Evolutionary conservation across 2,888 invertebrate species (phyloP).

Genomic region (Pristionchus maxplancki): DNA sequence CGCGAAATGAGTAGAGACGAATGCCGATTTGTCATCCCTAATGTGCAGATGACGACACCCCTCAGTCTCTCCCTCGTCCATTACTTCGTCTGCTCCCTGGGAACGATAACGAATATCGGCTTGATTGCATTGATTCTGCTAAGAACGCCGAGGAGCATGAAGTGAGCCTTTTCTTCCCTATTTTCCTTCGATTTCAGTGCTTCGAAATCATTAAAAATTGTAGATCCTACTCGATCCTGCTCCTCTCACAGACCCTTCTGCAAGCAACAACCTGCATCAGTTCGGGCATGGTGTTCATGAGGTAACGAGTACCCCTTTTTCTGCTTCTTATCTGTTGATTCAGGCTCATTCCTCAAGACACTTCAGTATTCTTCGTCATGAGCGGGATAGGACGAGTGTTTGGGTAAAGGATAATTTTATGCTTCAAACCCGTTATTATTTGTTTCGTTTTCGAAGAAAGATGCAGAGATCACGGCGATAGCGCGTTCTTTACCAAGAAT

Average conservation of each 20-base stretch:
- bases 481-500: too few relatives aligned
- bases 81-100: neutral
- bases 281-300: neutral
- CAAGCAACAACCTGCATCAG: neutral
- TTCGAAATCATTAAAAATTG: neutral
- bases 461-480: too few relatives aligned
- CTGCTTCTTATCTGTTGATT: too few relatives aligned
- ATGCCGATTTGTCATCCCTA: too few relatives aligned
- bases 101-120: neutral
- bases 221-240: constrained; percentile 17
- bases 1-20: too few relatives aligned
- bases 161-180: neutral
- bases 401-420: neutral
- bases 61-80: neutral
- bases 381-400: neutral
- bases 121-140: neutral
- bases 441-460: too few relatives aligned
- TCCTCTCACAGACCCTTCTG: constrained; percentile 1
- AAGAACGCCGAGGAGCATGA: neutral
- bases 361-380: neutral
- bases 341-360: constrained; percentile 22
- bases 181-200: too few relatives aligned
- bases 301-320: neutral
- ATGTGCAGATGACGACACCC: neutral
- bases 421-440: too few relatives aligned